A percentile compares a stretch with the other conserved stretches of the same genome.
These are phyloP conservation scores for Aporophyla lueneburgensis DNA, from an alignment of 2,888 invertebrate genomes.

Conservation along the genomic window DNA sequence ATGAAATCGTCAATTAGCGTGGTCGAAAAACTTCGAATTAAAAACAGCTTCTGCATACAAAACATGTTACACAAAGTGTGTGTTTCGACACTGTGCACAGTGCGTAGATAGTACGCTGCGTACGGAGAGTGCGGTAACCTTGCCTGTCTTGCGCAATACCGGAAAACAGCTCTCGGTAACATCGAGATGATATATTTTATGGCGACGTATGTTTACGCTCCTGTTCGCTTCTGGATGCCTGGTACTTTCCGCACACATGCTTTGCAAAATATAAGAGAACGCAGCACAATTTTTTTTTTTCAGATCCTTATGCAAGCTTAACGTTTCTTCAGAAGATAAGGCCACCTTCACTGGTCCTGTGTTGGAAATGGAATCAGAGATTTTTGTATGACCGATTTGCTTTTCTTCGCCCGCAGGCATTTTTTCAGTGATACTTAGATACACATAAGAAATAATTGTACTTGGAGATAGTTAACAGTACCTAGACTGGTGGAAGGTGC, in stretches of 20 bases:
- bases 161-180: slow-evolving; percentile 42
- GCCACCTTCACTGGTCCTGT: no score
- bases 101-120: slow-evolving; percentile 47
- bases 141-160: slow-evolving; percentile 51
- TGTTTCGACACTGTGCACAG: slow-evolving; percentile 23
- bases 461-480: no score
- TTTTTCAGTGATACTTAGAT: no score
- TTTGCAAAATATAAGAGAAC: background rate
- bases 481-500: no score
- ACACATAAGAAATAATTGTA: no score
- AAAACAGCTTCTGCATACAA: slow-evolving; percentile 50
- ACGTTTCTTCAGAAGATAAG: no score
- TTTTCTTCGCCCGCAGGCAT: no score
- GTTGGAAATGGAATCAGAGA: no score
- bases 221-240: slow-evolving; percentile 3
- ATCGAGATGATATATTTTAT: slow-evolving; percentile 41
- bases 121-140: slow-evolving; percentile 57
- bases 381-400: no score
- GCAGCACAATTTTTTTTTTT: no score
- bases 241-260: slow-evolving; percentile 1
- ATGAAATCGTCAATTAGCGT: slow-evolving; percentile 24
- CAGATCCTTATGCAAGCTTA: no score
- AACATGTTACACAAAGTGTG: slow-evolving; percentile 48
- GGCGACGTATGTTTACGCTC: background rate
- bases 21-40: slow-evolving; percentile 40